A percentile compares a stretch with the other conserved stretches of the same genome.
These are phyloP conservation scores for Atlantisia rogersi DNA, from an alignment of 2,113 vertebrate genomes.

Conservation along the genomic window DNA sequence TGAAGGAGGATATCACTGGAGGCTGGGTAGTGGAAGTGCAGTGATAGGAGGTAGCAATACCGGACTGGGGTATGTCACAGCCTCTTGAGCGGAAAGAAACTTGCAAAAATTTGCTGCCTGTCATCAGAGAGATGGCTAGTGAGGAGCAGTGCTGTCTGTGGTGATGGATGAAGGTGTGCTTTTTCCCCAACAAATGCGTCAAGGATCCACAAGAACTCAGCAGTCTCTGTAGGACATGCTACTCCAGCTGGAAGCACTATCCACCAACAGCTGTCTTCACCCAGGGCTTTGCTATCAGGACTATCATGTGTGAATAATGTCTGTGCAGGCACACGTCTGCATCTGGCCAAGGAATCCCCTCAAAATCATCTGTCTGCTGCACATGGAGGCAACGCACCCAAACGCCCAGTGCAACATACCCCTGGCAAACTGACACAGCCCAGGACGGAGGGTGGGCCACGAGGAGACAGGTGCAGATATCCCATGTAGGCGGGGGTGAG, in stretches of 20 bases:
- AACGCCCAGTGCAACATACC: rapidly evolving
- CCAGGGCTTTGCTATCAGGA: not conserved
- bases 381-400: not conserved
- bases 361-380: not conserved
- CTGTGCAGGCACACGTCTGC: not conserved
- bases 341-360: not conserved
- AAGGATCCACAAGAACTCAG: not conserved
- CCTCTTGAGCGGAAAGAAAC: not conserved
- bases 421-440: not conserved
- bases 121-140: not conserved
- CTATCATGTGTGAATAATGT: not conserved
- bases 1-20: not conserved
- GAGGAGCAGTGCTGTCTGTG: not conserved
- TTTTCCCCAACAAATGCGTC: not conserved
- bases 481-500: rapidly evolving
- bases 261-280: not conserved
- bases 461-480: not conserved
- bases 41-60: not conserved
- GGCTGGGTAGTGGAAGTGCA: not conserved
- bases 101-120: not conserved
- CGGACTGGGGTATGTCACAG: not conserved
- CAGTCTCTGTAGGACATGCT: not conserved
- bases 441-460: not conserved
- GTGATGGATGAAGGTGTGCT: not conserved
- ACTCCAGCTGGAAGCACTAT: not conserved